A percentile compares a stretch with the other conserved stretches of the same genome.
phyloP scores from a whole-genome alignment of 2,113 vertebrate genomes.

The Passer montanus region DNA sequence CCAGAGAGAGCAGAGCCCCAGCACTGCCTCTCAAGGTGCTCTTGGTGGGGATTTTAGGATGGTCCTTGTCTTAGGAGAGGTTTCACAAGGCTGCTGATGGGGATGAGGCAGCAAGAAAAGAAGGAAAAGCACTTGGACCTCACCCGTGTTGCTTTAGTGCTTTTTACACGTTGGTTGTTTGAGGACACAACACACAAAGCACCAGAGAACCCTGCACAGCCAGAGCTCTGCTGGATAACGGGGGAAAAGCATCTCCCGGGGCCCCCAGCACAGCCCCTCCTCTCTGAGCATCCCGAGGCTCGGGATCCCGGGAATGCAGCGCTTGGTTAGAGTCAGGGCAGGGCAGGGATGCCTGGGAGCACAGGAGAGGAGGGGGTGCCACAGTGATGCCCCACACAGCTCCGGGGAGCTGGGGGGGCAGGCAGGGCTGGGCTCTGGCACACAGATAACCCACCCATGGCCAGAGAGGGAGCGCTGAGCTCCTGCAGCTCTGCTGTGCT shows the following conservation, averaged over 20 bases:
- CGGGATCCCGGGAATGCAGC: not conserved
- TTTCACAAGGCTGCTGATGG: not conserved
- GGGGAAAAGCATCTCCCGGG: not conserved
- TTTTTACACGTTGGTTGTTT: not conserved
- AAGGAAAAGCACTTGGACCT: not conserved
- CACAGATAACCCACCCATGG: rapidly evolving
- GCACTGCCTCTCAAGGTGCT: not conserved
- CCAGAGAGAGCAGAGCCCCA: not conserved
- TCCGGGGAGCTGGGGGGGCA: not conserved
- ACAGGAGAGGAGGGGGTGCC: not conserved
- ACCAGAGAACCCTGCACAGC: not conserved
- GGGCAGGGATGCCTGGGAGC: not conserved
- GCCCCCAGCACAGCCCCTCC: not conserved
- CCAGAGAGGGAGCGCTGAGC: rapidly evolving
- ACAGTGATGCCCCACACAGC: not conserved
- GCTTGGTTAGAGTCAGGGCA: not conserved
- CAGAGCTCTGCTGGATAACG: not conserved
- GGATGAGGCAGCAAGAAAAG: not conserved
- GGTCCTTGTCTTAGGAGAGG: not conserved
- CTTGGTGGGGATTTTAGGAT: not conserved
- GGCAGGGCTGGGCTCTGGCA: not conserved
- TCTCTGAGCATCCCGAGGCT: not conserved
- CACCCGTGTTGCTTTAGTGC: not conserved
- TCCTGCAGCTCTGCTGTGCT: not conserved
- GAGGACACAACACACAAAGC: not conserved